Conservation (phyloP, 1,140 invertebrate genomes). For the Cydia strobilella region DNA sequence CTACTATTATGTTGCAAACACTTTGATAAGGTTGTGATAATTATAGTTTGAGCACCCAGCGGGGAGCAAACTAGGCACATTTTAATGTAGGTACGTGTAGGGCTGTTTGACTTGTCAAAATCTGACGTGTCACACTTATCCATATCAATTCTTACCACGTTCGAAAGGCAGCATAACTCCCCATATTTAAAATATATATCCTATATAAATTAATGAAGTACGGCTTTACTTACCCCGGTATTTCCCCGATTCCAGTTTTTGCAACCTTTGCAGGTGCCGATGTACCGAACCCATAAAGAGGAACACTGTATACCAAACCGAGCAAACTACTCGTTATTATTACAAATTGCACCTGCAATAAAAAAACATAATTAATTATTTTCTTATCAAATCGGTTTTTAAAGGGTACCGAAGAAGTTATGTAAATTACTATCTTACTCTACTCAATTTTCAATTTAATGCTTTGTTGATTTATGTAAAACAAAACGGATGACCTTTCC, state of each 20-base stretch:
- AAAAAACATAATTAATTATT: neutral
- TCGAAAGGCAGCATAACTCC: neutral
- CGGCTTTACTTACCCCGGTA: neutral
- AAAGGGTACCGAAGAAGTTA: neutral
- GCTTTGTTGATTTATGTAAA: no score
- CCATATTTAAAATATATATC: neutral
- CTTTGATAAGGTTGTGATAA: no score
- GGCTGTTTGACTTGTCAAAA: no score
- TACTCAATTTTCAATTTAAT: neutral
- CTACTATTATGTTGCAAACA: no score
- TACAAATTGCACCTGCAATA: neutral
- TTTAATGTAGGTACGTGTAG: no score
- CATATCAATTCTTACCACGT: no score
- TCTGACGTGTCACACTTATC: no score
- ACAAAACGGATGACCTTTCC: neutral
- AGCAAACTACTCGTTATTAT: conserved; percentile 53
- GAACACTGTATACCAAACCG: no score
- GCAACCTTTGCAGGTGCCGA: neutral
- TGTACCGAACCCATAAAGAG: neutral
- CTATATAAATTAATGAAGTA: no score
- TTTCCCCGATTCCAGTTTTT: conserved; percentile 1
- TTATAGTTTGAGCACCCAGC: no score
- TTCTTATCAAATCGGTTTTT: neutral
- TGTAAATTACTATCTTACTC: neutral
- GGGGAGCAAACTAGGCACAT: no score